Evolutionary conservation across 2,113 vertebrate species (phyloP).

Genomic region (Saccopteryx bilineata): DNA sequence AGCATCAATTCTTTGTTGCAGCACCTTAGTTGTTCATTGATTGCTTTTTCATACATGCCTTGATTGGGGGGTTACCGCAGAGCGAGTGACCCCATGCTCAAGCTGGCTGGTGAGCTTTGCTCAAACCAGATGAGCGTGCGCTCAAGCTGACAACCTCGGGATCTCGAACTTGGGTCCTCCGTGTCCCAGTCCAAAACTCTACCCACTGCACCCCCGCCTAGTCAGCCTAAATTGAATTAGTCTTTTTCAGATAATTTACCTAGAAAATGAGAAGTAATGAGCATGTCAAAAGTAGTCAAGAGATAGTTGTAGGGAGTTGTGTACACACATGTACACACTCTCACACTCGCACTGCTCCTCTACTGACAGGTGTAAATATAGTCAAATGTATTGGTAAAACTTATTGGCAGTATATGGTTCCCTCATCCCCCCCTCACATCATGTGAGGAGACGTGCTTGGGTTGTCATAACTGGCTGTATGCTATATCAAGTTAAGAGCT

Average conservation of each 20-base stretch:
- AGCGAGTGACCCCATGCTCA: too few species aligned
- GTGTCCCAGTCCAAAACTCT: too few species aligned
- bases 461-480: not conserved
- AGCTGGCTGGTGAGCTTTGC: too few species aligned
- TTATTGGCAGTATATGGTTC: not conserved
- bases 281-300: not conserved
- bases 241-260: conserved; percentile 23
- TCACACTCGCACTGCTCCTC: not conserved
- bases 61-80: too few species aligned
- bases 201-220: too few species aligned
- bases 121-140: too few species aligned
- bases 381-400: not conserved
- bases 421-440: rapidly evolving
- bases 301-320: not conserved
- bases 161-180: too few species aligned
- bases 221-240: not conserved
- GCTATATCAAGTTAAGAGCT: not conserved
- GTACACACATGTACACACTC: rapidly evolving
- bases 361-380: not conserved
- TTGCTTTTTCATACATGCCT: too few species aligned
- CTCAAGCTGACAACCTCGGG: too few species aligned
- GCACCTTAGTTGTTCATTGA: too few species aligned
- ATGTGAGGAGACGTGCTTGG: not conserved
- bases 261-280: conserved; percentile 32
- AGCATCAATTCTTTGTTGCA: too few species aligned